Percentiles rank a stretch among this genome's conserved stretches.
Conservation (phyloP, 2,888 invertebrate species). For the Loripinus fragilis region DNA sequence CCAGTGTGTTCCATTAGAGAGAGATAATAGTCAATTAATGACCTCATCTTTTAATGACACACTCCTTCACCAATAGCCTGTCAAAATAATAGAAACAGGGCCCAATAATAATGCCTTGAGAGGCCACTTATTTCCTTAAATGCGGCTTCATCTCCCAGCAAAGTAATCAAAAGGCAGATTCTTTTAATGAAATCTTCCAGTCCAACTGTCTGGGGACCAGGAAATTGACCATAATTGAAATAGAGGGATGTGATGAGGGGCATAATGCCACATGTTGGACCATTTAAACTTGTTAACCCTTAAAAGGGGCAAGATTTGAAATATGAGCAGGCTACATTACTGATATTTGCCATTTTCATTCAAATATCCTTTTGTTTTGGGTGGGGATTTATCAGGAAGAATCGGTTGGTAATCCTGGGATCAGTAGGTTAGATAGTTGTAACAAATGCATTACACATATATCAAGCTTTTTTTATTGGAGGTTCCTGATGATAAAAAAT, state of each 20-base stretch:
- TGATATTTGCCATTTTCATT: too few relatives aligned
- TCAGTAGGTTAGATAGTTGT: too few relatives aligned
- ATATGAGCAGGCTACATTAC: too few relatives aligned
- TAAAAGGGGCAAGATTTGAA: too few relatives aligned
- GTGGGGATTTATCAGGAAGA: too few relatives aligned
- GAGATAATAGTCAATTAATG: conserved; percentile 18
- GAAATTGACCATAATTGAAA: conserved; percentile 11
- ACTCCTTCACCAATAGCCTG: conserved; percentile 10
- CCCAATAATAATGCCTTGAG: conserved; percentile 11
- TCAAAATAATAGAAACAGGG: conserved; percentile 9
- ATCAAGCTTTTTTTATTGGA: too few relatives aligned
- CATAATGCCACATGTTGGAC: not conserved
- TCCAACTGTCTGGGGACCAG: not conserved
- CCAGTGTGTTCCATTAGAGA: not conserved
- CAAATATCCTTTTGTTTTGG: too few relatives aligned
- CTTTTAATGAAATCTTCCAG: not conserved
- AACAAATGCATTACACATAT: too few relatives aligned
- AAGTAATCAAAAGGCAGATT: conserved; percentile 19
- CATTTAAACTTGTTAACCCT: conserved; percentile 8
- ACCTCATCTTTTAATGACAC: conserved; percentile 14
- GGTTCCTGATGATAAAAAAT: too few relatives aligned
- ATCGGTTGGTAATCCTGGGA: too few relatives aligned
- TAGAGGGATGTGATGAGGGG: not conserved
- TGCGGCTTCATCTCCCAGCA: not conserved
- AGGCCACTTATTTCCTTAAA: conserved; percentile 11